A percentile compares a stretch with the other conserved stretches of the same genome.
Evolutionary conservation across 2,797 vertebrate species (phyloP).

Genomic region (Simalia tracyae): DNA sequence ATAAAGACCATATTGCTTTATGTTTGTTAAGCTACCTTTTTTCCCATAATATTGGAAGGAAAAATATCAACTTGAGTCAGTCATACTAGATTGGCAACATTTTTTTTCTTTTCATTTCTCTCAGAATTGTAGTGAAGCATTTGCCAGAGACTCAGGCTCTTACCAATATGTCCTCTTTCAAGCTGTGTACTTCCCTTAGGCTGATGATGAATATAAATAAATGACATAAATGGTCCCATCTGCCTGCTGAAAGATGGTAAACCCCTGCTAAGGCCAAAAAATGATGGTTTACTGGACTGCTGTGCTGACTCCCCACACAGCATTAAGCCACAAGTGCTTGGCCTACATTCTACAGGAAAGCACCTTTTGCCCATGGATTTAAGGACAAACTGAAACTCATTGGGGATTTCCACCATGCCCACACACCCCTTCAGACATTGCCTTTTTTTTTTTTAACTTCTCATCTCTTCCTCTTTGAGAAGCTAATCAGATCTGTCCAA

Average conservation of each 20-base stretch:
- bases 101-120: slow-evolving; percentile 22
- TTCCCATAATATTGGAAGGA: slow-evolving; percentile 19
- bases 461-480: background rate
- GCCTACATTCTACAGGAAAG: background rate
- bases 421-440: background rate
- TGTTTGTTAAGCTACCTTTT: slow-evolving; percentile 33
- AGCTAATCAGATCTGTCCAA: background rate
- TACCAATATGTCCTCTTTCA: slow-evolving; percentile 23
- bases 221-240: slow-evolving; percentile 47
- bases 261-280: slow-evolving; percentile 28
- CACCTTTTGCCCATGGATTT: background rate
- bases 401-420: background rate
- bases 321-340: background rate
- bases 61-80: slow-evolving; percentile 51
- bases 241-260: slow-evolving; percentile 43
- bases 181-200: slow-evolving; percentile 48
- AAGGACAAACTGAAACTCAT: background rate
- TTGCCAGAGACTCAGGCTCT: slow-evolving; percentile 47
- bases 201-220: slow-evolving; percentile 56
- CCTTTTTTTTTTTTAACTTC: background rate
- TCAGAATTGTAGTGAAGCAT: slow-evolving; percentile 11
- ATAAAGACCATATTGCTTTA: background rate
- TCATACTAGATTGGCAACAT: slow-evolving; percentile 18
- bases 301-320: slow-evolving; percentile 1
- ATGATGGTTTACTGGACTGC: slow-evolving; percentile 27